phyloP scores from a whole-genome alignment of 1,140 invertebrate species.

The Rhagoletis pomonella region DNA sequence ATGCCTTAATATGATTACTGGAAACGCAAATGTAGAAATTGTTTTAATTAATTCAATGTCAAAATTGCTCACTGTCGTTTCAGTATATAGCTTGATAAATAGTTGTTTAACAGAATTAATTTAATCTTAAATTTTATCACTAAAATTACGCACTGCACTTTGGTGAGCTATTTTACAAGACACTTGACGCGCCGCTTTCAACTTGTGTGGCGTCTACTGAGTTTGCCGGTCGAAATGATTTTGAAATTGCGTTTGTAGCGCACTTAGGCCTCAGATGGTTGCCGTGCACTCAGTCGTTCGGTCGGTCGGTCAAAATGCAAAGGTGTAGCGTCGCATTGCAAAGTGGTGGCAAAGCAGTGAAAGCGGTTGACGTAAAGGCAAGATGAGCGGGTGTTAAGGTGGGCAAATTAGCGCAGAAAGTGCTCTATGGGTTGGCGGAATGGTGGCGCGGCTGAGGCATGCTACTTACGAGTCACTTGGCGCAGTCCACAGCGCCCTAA shows the following conservation, averaged over 20 bases:
- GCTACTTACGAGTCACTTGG: background rate
- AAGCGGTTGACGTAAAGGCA: background rate
- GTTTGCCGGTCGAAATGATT: constrained; percentile 35
- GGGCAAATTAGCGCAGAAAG: background rate
- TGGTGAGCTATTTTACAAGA: background rate
- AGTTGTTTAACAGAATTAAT: background rate
- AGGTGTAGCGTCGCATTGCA: background rate
- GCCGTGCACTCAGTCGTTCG: background rate
- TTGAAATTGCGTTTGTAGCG: constrained; percentile 30
- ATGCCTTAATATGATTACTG: background rate
- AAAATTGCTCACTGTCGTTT: background rate
- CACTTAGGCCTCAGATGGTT: constrained; percentile 24
- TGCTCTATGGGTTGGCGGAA: background rate
- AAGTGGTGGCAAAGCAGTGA: background rate
- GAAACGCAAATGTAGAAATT: background rate
- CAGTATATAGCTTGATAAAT: background rate
- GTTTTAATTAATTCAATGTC: background rate
- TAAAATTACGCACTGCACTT: constrained; percentile 34
- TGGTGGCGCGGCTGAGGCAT: background rate
- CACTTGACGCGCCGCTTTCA: constrained; percentile 22
- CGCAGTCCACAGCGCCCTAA: background rate
- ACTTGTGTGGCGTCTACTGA: constrained; percentile 43
- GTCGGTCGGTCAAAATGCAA: background rate
- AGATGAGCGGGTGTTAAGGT: background rate
- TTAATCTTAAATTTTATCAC: background rate